phyloP scores from a whole-genome alignment of 1,140 invertebrate species.

The Platyscapa corneri region DNA sequence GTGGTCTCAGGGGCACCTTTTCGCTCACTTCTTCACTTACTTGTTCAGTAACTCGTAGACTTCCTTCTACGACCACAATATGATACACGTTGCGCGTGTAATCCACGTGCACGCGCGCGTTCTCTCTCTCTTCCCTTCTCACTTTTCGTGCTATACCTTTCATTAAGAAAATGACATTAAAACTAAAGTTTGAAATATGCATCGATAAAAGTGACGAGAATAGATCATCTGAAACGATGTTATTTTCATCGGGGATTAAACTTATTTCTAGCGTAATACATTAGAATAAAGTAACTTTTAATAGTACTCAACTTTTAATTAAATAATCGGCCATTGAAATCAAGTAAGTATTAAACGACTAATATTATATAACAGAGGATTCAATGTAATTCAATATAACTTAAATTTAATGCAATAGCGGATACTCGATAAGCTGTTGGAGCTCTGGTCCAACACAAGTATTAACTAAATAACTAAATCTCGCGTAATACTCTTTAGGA shows the following conservation, averaged over 20 bases:
- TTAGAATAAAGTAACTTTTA: too few relatives aligned
- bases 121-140: not conserved
- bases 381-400: too few relatives aligned
- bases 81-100: not conserved
- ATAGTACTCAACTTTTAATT: too few relatives aligned
- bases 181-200: not conserved
- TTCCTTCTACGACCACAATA: slow-evolving; percentile 2
- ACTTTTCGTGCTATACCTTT: not conserved
- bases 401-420: not conserved
- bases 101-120: not conserved
- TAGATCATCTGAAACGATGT: not conserved
- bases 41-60: slow-evolving; percentile 32
- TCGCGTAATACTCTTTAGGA: too few relatives aligned
- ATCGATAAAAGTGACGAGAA: not conserved
- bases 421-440: not conserved
- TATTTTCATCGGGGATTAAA: not conserved
- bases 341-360: too few relatives aligned
- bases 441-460: not conserved
- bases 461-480: not conserved
- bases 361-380: too few relatives aligned
- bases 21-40: slow-evolving; percentile 59
- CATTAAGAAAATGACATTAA: not conserved
- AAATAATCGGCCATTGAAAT: too few relatives aligned
- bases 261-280: too few relatives aligned
- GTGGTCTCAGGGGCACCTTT: slow-evolving; percentile 58